Evolutionary conservation across 2,888 invertebrate species (phyloP), one percentile per base, ranked within the genome.

Genomic region (Chrysina gloriosa): DNA sequence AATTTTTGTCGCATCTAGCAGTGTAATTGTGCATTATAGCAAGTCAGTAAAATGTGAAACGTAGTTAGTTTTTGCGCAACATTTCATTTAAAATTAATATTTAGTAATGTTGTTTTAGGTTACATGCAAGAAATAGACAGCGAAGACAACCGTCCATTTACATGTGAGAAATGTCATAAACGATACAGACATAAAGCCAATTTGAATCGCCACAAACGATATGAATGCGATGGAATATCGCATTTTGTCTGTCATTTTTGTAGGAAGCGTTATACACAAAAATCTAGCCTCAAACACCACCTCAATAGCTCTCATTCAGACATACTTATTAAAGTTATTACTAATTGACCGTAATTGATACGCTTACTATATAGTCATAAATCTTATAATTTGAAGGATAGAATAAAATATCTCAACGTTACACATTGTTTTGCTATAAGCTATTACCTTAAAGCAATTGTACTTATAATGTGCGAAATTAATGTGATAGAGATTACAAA

Each of bases 141-240:
- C 14, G 36, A 11, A 16, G 39, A 50, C 5, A 11, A 3, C 23
- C 67, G 42, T 31, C 47, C 63, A 7, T 68, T 68, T 58, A 36
- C 47, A 39, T 69, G 69, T 21, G 67, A 71, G 14, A 74, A 69
- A 31, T 80, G 80, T 65, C 68, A 70, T 11, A 79, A 77, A 72
- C 70, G 70, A n/a, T 80, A 79, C 66, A 77, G 73, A 66, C 73
- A 75, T 63, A 77, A 76, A 67, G 76, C 78, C 6, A 81, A 80
- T 56, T 73, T 84, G 45, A 78, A 77, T 42, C 77, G 82, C 2
- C 84, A 84, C 70, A 75, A 77, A 63, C 78, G 79, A 52, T 82
- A 82, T 68, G 83, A 82, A 71, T 82, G 82, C 69, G 83, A 83
- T 11, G 80, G 82, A 61, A 70, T 75, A 4, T 80, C 83, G 7